Percentiles rank a stretch among this genome's conserved stretches.
These are phyloP conservation scores for Bombus pyrosoma DNA, from an alignment of 1,140 invertebrate genomes.

Conservation along the genomic window DNA sequence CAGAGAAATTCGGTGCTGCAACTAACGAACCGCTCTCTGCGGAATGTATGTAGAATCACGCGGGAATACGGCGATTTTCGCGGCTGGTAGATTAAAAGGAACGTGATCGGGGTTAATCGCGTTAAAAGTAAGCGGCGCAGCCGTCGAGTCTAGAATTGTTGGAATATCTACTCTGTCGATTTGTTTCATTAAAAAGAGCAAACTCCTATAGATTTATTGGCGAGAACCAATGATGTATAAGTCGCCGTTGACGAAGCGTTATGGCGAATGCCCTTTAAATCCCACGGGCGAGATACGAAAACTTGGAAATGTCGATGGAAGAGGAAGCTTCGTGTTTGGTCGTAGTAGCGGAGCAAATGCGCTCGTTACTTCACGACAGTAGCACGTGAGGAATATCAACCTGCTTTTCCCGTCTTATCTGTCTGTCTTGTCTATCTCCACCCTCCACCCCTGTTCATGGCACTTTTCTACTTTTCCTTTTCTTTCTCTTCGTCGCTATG, in stretches of 20 bases:
- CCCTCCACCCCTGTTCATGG: background rate
- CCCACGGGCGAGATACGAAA: conserved; percentile 25
- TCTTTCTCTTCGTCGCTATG: background rate
- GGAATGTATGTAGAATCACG: conserved; percentile 23
- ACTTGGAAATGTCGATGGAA: background rate
- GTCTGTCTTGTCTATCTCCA: conserved; percentile 12
- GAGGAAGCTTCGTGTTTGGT: conserved; percentile 24
- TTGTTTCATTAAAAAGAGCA: background rate
- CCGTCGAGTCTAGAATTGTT: no score
- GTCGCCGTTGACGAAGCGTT: background rate
- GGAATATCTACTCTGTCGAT: no score
- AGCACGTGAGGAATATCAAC: conserved; percentile 63
- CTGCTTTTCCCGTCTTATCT: conserved; percentile 2
- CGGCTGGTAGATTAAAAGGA: conserved; percentile 31
- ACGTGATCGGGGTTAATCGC: conserved; percentile 41
- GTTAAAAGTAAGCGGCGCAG: background rate
- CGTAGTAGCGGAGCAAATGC: conserved; percentile 46
- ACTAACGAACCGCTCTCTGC: conserved; percentile 28
- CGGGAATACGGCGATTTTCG: conserved; percentile 2
- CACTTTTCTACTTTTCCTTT: background rate
- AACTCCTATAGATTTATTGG: background rate
- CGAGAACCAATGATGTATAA: background rate
- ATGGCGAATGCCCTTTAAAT: background rate
- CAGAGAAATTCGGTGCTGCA: conserved; percentile 4
- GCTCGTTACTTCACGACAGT: conserved; percentile 49